Conservation (phyloP, 2,797 vertebrate species). For the Mormyrops boulengeri region DNA sequence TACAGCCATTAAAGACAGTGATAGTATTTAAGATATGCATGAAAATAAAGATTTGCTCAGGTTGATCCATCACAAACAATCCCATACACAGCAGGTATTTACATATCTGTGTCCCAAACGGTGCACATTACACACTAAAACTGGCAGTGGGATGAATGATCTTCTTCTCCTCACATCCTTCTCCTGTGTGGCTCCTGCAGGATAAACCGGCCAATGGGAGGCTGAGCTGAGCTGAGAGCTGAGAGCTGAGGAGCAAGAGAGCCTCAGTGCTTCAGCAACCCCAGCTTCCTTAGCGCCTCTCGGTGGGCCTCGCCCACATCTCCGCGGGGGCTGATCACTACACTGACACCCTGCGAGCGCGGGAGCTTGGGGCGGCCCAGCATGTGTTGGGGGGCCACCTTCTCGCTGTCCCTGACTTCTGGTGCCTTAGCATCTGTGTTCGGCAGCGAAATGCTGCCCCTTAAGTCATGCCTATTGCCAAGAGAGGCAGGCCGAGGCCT, state of each 20-base stretch:
- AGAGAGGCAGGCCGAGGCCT: constrained; percentile 67
- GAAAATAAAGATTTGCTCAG: background rate
- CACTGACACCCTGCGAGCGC: constrained; percentile 71
- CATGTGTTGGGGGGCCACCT: constrained; percentile 42
- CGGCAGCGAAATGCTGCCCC: constrained; percentile 14
- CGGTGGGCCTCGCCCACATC: constrained; percentile 60
- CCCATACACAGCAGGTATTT: constrained; percentile 11
- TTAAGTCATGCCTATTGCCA: constrained; percentile 65
- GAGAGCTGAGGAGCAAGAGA: background rate
- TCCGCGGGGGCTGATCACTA: constrained; percentile 73
- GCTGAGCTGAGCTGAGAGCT: background rate
- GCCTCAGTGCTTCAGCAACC: constrained; percentile 75
- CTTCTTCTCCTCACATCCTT: background rate
- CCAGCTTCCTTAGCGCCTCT: constrained; percentile 79
- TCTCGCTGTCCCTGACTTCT: constrained; percentile 8
- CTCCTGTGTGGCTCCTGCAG: background rate
- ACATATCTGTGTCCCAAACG: constrained; percentile 21
- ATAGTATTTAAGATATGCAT: background rate
- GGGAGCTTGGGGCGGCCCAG: constrained; percentile 55
- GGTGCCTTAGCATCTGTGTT: background rate
- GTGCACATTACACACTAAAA: constrained; percentile 15
- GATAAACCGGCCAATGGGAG: background rate
- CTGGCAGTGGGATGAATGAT: background rate
- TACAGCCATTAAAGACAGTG: constrained; percentile 20
- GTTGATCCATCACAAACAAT: background rate